A percentile compares a stretch with the other conserved stretches of the same genome.
Evolutionary conservation across 2,888 invertebrate genomes (phyloP).

Genomic region (Bedellia somnulentella): DNA sequence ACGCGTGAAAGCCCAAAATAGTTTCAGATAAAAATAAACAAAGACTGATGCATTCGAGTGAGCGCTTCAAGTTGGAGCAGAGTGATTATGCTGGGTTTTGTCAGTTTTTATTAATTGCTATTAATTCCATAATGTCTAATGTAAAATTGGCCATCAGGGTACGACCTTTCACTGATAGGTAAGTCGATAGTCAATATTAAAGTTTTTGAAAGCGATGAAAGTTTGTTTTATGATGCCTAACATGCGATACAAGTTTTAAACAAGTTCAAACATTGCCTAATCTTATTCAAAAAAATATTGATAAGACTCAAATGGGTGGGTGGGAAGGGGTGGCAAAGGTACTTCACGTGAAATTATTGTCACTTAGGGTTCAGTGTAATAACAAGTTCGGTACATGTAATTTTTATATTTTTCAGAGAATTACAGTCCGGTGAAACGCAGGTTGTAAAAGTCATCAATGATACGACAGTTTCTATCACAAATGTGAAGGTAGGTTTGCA

Average conservation of each 20-base stretch:
- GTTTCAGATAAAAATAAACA: no score
- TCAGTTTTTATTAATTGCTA: no score
- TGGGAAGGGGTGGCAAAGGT: no score
- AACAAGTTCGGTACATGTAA: not conserved
- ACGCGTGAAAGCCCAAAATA: no score
- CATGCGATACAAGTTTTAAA: no score
- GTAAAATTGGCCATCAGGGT: slow-evolving; percentile 68
- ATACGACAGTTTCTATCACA: slow-evolving; percentile 55
- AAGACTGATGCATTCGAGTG: no score
- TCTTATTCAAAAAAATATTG: no score
- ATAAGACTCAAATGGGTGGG: no score
- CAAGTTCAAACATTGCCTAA: no score
- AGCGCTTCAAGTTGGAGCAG: no score
- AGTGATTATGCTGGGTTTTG: no score
- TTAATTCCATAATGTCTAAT: slow-evolving; percentile 55
- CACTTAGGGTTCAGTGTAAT: not conserved
- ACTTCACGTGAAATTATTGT: not conserved
- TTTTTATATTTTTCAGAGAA: slow-evolving; percentile 26
- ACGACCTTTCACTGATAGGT: slow-evolving; percentile 67
- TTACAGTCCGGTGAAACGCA: slow-evolving; percentile 31
- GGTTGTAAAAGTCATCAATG: slow-evolving; percentile 45
- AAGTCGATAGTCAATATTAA: slow-evolving; percentile 16
- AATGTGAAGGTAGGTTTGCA: slow-evolving; percentile 63
- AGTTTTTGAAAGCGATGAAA: not conserved
- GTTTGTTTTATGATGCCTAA: slow-evolving; percentile 4